Evolutionary conservation across 2,797 vertebrate genomes (phyloP).

Genomic region (Falco peregrinus): DNA sequence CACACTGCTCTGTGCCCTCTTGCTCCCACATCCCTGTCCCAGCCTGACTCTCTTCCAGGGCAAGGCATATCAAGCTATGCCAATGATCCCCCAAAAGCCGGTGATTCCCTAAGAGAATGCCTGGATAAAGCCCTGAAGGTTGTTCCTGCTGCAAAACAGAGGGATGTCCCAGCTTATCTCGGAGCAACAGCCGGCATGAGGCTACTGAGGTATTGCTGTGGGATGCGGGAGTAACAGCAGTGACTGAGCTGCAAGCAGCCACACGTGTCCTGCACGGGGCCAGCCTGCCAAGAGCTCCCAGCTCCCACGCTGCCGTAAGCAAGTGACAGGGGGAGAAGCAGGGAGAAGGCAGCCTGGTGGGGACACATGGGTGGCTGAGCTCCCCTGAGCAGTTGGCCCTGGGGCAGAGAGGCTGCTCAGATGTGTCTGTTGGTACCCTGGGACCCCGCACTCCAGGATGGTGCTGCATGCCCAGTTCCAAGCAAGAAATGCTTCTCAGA

Average conservation of each 20-base stretch:
- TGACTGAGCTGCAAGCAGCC: neutral
- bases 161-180: constrained; percentile 80
- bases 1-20: neutral
- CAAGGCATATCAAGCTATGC: constrained; percentile 86
- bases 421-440: neutral
- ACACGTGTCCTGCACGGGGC: rapidly evolving
- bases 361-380: neutral
- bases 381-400: neutral
- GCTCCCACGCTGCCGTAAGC: neutral
- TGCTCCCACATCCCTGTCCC: neutral
- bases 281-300: neutral
- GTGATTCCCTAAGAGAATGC: constrained; percentile 78
- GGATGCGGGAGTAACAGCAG: neutral
- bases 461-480: neutral
- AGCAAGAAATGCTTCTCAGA: neutral
- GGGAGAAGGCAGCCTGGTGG: neutral
- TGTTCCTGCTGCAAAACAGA: constrained; percentile 78
- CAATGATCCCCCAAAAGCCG: constrained; percentile 70
- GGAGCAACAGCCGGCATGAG: constrained; percentile 91
- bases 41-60: constrained; percentile 68
- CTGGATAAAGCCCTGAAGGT: constrained; percentile 77
- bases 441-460: neutral
- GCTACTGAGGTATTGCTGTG: constrained; percentile 72
- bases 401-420: neutral
- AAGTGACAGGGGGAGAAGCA: neutral